A percentile compares a stretch with the other conserved stretches of the same genome.
phyloP scores from a whole-genome alignment of 2,888 invertebrate genomes.

The Agonopterix alstromeriana region DNA sequence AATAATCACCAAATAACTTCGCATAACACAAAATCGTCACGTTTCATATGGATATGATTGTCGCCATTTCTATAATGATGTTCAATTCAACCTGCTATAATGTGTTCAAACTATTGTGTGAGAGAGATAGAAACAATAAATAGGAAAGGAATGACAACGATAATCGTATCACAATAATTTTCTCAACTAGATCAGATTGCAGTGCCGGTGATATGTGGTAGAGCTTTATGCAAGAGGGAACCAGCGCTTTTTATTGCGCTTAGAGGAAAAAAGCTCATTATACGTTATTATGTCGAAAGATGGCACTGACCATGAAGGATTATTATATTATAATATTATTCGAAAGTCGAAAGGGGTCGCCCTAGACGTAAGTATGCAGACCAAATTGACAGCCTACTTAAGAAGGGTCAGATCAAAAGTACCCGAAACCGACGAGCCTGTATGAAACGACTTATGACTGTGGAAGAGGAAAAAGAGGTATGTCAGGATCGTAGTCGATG shows the following conservation, averaged over 20 bases:
- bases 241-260: no score
- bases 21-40: constrained; percentile 13
- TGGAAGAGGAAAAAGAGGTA: no score
- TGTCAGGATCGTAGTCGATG: no score
- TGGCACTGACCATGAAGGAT: no score
- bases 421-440: no score
- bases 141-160: constrained; percentile 26
- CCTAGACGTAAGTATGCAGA: no score
- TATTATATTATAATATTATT: no score
- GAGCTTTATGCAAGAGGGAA: not conserved
- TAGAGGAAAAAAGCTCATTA: no score
- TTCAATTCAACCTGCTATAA: constrained; percentile 8
- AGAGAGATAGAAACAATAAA: constrained; percentile 17
- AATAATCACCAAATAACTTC: constrained; percentile 13
- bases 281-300: not conserved
- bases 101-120: constrained; percentile 8
- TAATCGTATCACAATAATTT: constrained; percentile 44
- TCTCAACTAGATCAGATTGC: constrained; percentile 56
- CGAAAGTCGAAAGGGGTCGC: no score
- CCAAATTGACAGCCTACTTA: no score
- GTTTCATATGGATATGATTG: constrained; percentile 26
- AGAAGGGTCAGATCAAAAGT: no score
- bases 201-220: not conserved
- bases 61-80: constrained; percentile 28
- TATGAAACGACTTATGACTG: no score